These are phyloP conservation scores for Lapara coniferarum DNA, from an alignment of 2,888 invertebrate species.

Conservation along the genomic window DNA sequence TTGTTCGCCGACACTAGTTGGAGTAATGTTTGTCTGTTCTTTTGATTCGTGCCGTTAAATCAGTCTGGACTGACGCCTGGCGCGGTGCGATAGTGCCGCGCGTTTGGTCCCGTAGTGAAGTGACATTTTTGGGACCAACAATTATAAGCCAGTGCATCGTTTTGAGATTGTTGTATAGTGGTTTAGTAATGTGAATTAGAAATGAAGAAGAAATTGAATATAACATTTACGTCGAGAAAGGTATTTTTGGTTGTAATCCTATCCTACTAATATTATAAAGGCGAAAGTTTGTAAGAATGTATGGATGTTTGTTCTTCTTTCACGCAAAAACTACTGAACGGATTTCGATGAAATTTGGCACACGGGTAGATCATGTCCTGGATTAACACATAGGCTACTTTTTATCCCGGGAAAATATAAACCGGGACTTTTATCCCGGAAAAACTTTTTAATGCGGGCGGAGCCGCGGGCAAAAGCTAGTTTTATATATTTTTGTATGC, in stretches of 20 bases:
- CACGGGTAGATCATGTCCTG: no score
- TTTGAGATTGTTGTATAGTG: not conserved
- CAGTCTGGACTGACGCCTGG: constrained; percentile 6
- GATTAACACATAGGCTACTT: no score
- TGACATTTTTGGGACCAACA: not conserved
- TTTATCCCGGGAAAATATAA: no score
- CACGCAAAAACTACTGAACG: no score
- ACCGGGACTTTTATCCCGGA: no score
- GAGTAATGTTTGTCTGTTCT: not conserved
- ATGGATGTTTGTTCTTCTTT: no score
- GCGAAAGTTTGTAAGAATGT: no score
- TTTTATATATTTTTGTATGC: no score
- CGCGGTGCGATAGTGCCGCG: constrained; percentile 19
- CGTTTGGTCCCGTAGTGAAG: constrained; percentile 1
- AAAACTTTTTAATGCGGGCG: no score
- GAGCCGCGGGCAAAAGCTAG: no score
- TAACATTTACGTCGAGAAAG: constrained; percentile 23
- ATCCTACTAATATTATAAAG: no score
- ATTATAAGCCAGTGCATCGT: not conserved
- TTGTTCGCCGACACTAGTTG: constrained; percentile 22
- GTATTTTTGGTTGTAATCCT: not conserved
- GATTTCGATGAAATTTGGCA: no score
- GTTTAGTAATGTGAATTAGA: constrained; percentile 15
- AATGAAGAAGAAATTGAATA: constrained; percentile 28
- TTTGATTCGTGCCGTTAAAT: not conserved